Evolutionary conservation across 2,113 vertebrate genomes (phyloP), one percentile per base, ranked within the genome.

Genomic region (Chloropsis hardwickii): DNA sequence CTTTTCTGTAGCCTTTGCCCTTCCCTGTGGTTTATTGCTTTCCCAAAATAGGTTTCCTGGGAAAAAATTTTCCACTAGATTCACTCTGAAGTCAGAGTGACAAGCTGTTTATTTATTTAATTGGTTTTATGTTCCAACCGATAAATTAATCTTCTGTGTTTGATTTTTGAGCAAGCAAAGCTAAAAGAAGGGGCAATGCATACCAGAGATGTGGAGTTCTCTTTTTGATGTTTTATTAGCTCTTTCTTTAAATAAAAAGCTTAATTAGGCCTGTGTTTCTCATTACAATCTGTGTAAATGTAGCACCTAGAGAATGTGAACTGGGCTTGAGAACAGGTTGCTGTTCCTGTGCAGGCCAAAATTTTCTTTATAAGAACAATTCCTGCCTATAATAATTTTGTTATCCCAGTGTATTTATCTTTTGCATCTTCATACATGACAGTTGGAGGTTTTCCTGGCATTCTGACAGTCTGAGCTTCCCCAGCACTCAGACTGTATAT

Each of bases 51-150:
- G 90, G 14, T 74, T 95, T 87, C 50, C 58, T 80, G 69, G 81
- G 78, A 81, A 92, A 95, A 95, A 82, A 76, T 1, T 67, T 92
- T 96, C 93, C 92, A 71, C 56, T 93, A 47, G 61, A 50, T 85
- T 85, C 25, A 7, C 80, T 95, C 81, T 80, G 35, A 91, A 91
- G 35, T 31, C 42, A 39, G 51, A 92, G 62, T 60, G 62, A 82
- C 62, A 90, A 61, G 73, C 53, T 95, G 62, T 94, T 96, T 94
- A 67, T 96, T 95, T 95, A 86, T 95, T 95, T 94, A 83, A 88
- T 90, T 95, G 60, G 64, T 39, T 91, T 88, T 95, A 54, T 79
- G 79, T 94, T 85, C 74, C 67, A 88, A 29, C 74, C 44, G 58
- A 70, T 77, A 94, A 82, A 91, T 82, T 80, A 90, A 80, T 91